Evolutionary conservation across 2,113 vertebrate species (phyloP).

Genomic region (Puma concolor): DNA sequence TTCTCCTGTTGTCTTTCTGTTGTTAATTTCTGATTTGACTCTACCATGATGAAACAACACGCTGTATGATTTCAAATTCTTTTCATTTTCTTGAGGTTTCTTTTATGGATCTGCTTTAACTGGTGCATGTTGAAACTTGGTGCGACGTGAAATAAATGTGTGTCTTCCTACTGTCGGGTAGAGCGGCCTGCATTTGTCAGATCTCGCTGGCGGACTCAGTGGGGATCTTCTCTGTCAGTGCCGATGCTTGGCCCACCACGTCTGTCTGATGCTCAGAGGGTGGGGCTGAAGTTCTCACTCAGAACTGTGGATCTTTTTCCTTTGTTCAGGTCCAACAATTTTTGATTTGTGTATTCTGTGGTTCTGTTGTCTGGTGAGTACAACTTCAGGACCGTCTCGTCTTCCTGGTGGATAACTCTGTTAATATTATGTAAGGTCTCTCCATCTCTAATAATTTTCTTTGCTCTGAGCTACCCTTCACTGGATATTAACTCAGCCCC

Average conservation of each 20-base stretch:
- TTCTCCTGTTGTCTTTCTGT: background rate
- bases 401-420: background rate
- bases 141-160: background rate
- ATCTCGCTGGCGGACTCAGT: background rate
- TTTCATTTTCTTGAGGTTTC: background rate
- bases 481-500: background rate
- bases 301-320: background rate
- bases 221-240: background rate
- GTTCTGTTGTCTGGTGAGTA: background rate
- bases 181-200: accelerated
- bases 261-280: background rate
- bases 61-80: background rate
- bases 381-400: background rate
- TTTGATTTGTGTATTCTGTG: background rate
- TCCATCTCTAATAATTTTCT: background rate
- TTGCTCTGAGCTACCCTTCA: background rate
- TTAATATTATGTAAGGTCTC: background rate
- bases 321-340: background rate
- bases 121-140: too few species aligned
- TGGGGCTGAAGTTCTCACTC: too few species aligned
- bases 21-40: background rate
- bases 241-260: background rate
- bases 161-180: background rate
- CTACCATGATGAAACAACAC: background rate
- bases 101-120: background rate